These are phyloP conservation scores for Phania funesta DNA, from an alignment of 2,888 invertebrate genomes.

Conservation along the genomic window DNA sequence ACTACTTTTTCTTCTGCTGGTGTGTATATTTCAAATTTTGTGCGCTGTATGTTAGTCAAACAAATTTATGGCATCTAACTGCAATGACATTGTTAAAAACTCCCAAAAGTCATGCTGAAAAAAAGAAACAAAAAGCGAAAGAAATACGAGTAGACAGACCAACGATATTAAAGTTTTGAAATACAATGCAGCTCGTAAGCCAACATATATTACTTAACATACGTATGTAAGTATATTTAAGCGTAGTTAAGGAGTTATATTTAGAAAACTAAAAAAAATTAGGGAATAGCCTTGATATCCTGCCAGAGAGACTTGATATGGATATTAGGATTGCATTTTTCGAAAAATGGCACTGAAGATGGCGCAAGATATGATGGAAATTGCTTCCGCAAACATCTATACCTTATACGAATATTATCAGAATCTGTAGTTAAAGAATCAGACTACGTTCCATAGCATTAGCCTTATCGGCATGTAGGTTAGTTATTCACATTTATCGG, in stretches of 20 bases:
- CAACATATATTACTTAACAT: constrained; percentile 28
- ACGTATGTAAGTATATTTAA: not conserved
- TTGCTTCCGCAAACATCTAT: too few relatives aligned
- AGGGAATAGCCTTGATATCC: too few relatives aligned
- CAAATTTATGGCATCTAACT: constrained; percentile 67
- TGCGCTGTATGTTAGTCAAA: constrained; percentile 53
- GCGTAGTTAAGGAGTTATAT: not conserved
- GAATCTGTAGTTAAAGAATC: too few relatives aligned
- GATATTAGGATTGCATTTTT: too few relatives aligned
- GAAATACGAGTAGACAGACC: constrained; percentile 11
- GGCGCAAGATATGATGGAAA: too few relatives aligned
- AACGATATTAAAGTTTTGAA: constrained; percentile 50
- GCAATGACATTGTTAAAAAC: constrained; percentile 66
- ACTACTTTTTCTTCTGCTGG: constrained; percentile 13
- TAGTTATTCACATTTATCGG: too few relatives aligned
- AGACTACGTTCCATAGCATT: too few relatives aligned
- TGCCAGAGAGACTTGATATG: too few relatives aligned
- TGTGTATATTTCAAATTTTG: constrained; percentile 3
- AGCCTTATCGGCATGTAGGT: too few relatives aligned
- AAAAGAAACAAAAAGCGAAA: constrained; percentile 1
- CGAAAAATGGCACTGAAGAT: too few relatives aligned
- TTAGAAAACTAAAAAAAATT: not conserved
- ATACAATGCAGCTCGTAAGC: constrained; percentile 54
- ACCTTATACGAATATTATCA: too few relatives aligned
- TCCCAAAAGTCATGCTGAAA: constrained; percentile 64